Evolutionary conservation across 2,113 vertebrate species (phyloP).

Genomic region (Choloepus hoffmanni): DNA sequence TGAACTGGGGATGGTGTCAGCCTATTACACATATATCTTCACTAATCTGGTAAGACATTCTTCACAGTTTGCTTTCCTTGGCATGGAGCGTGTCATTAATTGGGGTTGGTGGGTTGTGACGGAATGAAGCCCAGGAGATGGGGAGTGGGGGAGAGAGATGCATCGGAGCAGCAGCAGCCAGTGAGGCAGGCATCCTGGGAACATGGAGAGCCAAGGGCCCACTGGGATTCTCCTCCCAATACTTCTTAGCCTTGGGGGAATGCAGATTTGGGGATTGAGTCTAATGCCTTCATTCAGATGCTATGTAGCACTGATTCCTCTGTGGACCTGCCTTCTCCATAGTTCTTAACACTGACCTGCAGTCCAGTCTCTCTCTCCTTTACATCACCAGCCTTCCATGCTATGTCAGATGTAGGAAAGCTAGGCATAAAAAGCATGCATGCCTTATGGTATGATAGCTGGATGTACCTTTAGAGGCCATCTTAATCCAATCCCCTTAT

Average conservation of each 20-base stretch:
- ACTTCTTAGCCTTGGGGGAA: not conserved
- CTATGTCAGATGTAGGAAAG: not conserved
- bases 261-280: not conserved
- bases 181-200: not conserved
- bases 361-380: not conserved
- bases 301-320: not conserved
- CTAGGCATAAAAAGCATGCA: too few relatives aligned
- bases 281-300: not conserved
- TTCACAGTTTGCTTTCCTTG: constrained; percentile 45
- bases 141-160: accelerated
- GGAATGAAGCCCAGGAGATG: not conserved
- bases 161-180: not conserved
- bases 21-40: constrained; percentile 99
- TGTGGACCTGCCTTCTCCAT: not conserved
- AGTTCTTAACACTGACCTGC: too few relatives aligned
- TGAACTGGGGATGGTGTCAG: constrained; percentile 97
- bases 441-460: not conserved
- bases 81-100: constrained; percentile 17
- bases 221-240: not conserved
- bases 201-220: not conserved
- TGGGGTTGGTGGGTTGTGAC: not conserved
- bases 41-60: constrained; percentile 96
- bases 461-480: too few relatives aligned
- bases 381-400: accelerated
- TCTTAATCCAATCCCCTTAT: not conserved